phyloP scores from a whole-genome alignment of 2,113 vertebrate genomes.

The Upupa epops region DNA sequence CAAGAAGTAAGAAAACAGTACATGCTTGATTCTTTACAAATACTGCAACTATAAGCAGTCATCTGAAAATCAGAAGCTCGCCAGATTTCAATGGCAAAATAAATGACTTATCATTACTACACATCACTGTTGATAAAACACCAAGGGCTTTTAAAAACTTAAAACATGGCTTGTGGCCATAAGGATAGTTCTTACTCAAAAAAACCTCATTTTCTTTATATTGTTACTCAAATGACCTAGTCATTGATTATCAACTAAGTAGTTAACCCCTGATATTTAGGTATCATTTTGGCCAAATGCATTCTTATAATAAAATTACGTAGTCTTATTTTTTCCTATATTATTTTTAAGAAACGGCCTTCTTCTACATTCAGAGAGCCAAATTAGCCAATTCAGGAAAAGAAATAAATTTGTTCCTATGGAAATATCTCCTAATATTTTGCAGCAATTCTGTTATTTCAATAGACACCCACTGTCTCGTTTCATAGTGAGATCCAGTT shows the following conservation, averaged over 20 bases:
- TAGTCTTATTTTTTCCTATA: not conserved
- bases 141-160: not conserved
- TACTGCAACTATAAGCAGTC: not conserved
- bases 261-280: not conserved
- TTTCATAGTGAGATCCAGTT: not conserved
- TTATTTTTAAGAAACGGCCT: not conserved
- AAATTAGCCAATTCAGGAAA: not conserved
- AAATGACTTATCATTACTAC: not conserved
- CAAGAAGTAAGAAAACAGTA: not conserved
- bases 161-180: not conserved
- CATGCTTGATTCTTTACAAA: not conserved
- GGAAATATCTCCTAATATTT: not conserved
- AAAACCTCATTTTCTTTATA: not conserved
- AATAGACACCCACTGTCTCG: not conserved
- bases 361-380: not conserved
- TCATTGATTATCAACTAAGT: not conserved
- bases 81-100: not conserved
- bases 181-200: not conserved
- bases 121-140: not conserved
- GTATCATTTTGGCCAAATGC: not conserved
- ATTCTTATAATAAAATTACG: not conserved
- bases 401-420: not conserved
- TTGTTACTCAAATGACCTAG: not conserved
- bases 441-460: not conserved
- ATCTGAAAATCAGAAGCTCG: not conserved